Evolutionary conservation across 2,113 vertebrate genomes (phyloP).

Genomic region (Harpagus bidentatus): DNA sequence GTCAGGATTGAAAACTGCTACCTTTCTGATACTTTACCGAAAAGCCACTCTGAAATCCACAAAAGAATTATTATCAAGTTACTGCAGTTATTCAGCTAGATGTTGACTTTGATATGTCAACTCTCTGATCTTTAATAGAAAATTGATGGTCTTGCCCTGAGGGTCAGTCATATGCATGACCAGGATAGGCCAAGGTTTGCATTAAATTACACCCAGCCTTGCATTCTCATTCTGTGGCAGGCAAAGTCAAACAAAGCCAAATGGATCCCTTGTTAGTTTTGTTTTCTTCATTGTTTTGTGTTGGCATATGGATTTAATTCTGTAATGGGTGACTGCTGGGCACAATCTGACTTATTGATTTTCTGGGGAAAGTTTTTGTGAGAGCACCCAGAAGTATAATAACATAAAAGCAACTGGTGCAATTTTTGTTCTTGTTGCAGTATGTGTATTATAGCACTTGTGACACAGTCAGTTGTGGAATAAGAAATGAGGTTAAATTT

Average conservation of each 20-base stretch:
- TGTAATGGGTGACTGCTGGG: conserved; percentile 79
- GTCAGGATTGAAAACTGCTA: conserved; percentile 80
- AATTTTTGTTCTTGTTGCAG: conserved; percentile 28
- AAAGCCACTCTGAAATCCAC: conserved; percentile 81
- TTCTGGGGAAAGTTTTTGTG: conserved; percentile 72
- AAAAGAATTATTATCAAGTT: conserved; percentile 84
- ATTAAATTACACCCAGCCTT: conserved; percentile 75
- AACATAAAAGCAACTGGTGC: conserved; percentile 65
- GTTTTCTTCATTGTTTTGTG: conserved; percentile 78
- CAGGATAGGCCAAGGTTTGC: conserved; percentile 77
- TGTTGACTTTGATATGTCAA: conserved; percentile 86
- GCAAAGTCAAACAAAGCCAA: conserved; percentile 82
- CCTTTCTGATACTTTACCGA: conserved; percentile 81
- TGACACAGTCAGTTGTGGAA: too few relatives aligned
- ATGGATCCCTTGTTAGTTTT: conserved; percentile 81
- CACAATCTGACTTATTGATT: conserved; percentile 87
- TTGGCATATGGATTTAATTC: conserved; percentile 87
- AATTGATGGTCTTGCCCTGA: conserved; percentile 78
- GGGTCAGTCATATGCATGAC: conserved; percentile 78
- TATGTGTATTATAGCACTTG: background rate
- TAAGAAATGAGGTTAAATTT: conserved; percentile 52
- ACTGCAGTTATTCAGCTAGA: conserved; percentile 79
- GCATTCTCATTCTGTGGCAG: conserved; percentile 66
- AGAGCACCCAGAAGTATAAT: conserved; percentile 61
- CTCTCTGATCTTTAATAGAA: conserved; percentile 87